Conservation (phyloP, 2,113 vertebrate genomes). For the Rhea pennata region DNA sequence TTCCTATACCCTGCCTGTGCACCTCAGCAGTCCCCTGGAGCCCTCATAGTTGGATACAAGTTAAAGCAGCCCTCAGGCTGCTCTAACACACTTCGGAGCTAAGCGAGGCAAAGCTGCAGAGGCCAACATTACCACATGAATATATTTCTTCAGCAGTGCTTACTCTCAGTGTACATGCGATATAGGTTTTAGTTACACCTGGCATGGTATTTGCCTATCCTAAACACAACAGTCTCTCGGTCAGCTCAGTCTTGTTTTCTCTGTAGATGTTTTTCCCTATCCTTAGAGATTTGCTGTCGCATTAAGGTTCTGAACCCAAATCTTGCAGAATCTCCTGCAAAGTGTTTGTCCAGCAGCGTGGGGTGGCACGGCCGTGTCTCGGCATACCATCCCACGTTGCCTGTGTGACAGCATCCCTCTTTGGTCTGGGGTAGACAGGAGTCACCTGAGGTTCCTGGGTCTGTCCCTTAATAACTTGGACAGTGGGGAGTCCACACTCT, state of each 20-base stretch:
- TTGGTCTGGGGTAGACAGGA: neutral
- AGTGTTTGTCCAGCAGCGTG: neutral
- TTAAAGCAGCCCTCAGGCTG: neutral
- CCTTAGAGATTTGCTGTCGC: neutral
- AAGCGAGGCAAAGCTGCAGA: neutral
- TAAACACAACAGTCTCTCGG: neutral
- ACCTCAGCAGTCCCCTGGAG: neutral
- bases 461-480: neutral
- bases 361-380: neutral
- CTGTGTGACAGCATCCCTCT: accelerated
- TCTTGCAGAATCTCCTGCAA: neutral
- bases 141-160: neutral
- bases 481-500: neutral
- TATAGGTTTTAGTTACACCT: neutral
- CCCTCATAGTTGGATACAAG: neutral
- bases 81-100: neutral
- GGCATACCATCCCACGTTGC: neutral
- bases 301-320: neutral
- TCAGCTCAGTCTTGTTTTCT: neutral
- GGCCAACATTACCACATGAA: neutral
- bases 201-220: neutral
- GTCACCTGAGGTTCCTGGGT: neutral
- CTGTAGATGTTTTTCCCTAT: neutral
- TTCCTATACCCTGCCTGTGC: neutral
- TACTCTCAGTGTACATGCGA: too few relatives aligned